phyloP scores from a whole-genome alignment of 1,140 invertebrate species.

The Leptinotarsa texana region DNA sequence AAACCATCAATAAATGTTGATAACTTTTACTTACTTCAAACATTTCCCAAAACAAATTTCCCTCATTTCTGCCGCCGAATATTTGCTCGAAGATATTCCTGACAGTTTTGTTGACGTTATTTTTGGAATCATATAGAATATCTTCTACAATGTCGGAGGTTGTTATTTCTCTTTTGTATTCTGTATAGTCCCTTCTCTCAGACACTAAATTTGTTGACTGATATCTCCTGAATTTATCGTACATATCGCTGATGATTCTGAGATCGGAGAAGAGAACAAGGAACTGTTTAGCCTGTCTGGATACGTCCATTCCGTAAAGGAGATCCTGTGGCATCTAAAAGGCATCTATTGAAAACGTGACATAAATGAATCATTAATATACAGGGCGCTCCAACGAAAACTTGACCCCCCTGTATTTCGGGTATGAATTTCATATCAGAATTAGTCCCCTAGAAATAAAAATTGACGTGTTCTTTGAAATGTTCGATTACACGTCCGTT shows the following conservation, averaged over 20 bases:
- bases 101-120: constrained; percentile 24
- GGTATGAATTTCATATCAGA: too few species aligned
- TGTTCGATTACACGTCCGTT: too few species aligned
- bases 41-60: constrained; percentile 13
- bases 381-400: too few species aligned
- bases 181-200: constrained; percentile 44
- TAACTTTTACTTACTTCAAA: constrained; percentile 17
- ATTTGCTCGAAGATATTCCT: constrained; percentile 15
- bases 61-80: not conserved
- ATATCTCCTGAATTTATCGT: constrained; percentile 63
- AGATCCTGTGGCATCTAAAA: constrained; percentile 44
- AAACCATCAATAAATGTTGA: too few species aligned
- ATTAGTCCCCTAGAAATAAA: too few species aligned
- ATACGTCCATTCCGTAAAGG: constrained; percentile 50
- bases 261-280: constrained; percentile 58
- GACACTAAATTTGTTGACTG: constrained; percentile 57
- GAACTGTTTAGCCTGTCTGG: constrained; percentile 16
- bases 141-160: constrained; percentile 66
- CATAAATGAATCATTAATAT: too few species aligned
- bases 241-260: constrained; percentile 60
- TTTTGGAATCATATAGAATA: constrained; percentile 62
- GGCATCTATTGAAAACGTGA: too few species aligned
- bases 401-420: too few species aligned
- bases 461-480: too few species aligned
- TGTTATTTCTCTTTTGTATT: constrained; percentile 56